A percentile compares a stretch with the other conserved stretches of the same genome.
Evolutionary conservation across 2,888 invertebrate species (phyloP).

Genomic region (Alentia gelatinosa): DNA sequence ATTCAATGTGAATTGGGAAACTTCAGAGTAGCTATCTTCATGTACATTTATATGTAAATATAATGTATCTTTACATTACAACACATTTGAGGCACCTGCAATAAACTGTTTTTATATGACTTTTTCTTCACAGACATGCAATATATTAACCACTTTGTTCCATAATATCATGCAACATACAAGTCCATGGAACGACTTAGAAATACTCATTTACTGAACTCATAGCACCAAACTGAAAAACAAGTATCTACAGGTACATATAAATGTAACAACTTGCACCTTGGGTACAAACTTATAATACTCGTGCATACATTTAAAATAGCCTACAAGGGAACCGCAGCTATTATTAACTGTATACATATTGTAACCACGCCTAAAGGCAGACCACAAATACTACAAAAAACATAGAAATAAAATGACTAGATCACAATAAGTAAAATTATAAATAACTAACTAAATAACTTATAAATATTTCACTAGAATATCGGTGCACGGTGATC

Average conservation of each 20-base stretch:
- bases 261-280: neutral
- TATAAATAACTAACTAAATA: neutral
- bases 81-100: too few species aligned
- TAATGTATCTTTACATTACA: too few species aligned
- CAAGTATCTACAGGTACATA: neutral
- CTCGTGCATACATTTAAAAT: neutral
- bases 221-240: constrained; percentile 46
- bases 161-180: neutral
- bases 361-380: too few species aligned
- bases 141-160: neutral
- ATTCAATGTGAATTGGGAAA: neutral
- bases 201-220: constrained; percentile 2
- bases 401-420: too few species aligned
- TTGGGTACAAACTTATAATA: neutral
- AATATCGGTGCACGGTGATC: too few species aligned
- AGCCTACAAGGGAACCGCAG: neutral
- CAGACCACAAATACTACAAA: too few species aligned
- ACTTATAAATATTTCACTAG: neutral
- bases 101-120: neutral
- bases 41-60: too few species aligned
- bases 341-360: too few species aligned
- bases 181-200: neutral
- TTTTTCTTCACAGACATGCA: neutral
- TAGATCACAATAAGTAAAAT: too few species aligned
- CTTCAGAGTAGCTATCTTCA: too few species aligned